Evolutionary conservation across 2,888 invertebrate species (phyloP).

Genomic region (Sympetrum striolatum): DNA sequence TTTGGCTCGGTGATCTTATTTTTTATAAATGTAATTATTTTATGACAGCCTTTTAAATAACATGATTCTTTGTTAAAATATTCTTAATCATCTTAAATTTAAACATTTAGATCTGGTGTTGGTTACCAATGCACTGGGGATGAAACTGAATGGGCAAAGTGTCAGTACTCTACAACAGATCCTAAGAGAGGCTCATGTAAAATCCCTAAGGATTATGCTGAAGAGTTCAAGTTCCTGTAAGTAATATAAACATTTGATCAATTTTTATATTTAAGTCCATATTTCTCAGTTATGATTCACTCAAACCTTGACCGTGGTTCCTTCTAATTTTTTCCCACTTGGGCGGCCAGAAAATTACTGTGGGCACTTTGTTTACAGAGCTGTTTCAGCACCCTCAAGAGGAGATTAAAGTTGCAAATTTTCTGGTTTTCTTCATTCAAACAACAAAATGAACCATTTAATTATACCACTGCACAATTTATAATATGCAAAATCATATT

Average conservation of each 20-base stretch:
- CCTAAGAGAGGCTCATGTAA: slow-evolving; percentile 76
- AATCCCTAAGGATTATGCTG: slow-evolving; percentile 70
- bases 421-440: too few species aligned
- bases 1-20: too few species aligned
- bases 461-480: too few species aligned
- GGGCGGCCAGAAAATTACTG: too few species aligned
- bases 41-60: neutral
- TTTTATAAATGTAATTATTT: neutral
- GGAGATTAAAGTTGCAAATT: too few species aligned
- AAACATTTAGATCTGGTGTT: slow-evolving; percentile 65
- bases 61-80: neutral
- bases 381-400: too few species aligned
- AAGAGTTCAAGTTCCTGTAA: slow-evolving; percentile 65
- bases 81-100: neutral
- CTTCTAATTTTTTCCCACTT: too few species aligned
- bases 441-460: too few species aligned
- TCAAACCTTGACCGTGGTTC: too few species aligned
- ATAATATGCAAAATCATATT: too few species aligned
- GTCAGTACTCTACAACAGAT: slow-evolving; percentile 72
- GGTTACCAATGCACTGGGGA: slow-evolving; percentile 88
- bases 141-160: slow-evolving; percentile 89
- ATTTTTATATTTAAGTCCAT: neutral
- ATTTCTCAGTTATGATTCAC: too few species aligned
- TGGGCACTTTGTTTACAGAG: too few species aligned
- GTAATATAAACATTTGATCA: slow-evolving; percentile 48